Evolutionary conservation across 2,797 vertebrate genomes (phyloP).

Genomic region (Ataeniobius toweri): DNA sequence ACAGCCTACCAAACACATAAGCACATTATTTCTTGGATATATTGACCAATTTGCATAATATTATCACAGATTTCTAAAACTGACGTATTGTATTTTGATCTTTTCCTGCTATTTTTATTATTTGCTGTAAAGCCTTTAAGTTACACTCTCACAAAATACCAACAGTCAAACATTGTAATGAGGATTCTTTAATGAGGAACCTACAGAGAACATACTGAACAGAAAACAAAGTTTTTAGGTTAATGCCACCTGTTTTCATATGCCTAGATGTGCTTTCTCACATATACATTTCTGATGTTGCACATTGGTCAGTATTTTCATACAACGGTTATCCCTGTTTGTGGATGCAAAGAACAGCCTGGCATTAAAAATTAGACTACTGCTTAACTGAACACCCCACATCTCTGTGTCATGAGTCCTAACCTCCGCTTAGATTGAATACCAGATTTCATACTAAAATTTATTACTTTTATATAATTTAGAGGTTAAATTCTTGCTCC

Average conservation of each 20-base stretch:
- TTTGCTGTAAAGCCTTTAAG: not conserved
- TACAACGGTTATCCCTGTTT: not conserved
- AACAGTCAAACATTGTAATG: conserved; percentile 8
- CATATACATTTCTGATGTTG: not conserved
- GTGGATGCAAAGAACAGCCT: not conserved
- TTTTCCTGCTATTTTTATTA: not conserved
- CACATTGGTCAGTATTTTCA: not conserved
- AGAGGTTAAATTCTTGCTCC: not conserved
- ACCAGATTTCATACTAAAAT: too few species aligned
- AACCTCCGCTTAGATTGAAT: too few species aligned
- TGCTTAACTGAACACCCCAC: not conserved
- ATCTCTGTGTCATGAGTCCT: not conserved
- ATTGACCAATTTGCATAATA: not conserved
- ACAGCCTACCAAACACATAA: conserved; percentile 11
- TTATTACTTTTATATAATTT: not conserved
- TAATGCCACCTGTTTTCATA: not conserved
- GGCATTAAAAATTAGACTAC: not conserved
- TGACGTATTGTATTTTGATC: not conserved
- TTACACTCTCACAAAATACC: not conserved
- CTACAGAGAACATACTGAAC: too few species aligned
- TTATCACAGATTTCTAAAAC: not conserved
- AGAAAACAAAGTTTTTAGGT: not conserved
- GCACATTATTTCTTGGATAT: not conserved
- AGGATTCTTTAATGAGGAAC: not conserved
- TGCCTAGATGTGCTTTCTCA: not conserved